A percentile compares a stretch with the other conserved stretches of the same genome.
Evolutionary conservation across 2,797 vertebrate genomes (phyloP).

Genomic region (Paguma larvata): DNA sequence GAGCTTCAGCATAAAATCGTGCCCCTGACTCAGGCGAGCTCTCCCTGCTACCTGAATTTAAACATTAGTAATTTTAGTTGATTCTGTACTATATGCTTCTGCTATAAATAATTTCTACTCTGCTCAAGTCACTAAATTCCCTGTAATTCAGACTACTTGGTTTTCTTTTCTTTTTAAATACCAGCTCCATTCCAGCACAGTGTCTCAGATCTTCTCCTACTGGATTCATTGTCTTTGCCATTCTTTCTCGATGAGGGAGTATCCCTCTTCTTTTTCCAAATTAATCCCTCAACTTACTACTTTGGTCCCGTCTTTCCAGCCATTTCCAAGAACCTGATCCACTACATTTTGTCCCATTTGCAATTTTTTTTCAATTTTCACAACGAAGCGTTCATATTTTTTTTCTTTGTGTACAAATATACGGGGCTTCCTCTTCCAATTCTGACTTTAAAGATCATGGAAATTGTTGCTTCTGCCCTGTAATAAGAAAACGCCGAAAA

Average conservation of each 20-base stretch:
- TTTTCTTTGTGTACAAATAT: neutral
- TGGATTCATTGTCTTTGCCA: accelerated
- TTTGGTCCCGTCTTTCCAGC: accelerated
- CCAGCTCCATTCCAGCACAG: neutral
- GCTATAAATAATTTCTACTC: neutral
- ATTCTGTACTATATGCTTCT: neutral
- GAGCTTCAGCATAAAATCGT: accelerated
- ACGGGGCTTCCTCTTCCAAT: neutral
- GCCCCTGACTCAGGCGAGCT: neutral
- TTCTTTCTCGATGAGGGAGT: neutral
- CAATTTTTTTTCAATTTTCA: neutral
- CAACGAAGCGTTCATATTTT: neutral
- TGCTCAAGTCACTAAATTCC: neutral
- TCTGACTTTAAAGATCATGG: neutral
- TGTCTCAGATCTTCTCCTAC: neutral
- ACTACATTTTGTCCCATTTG: neutral
- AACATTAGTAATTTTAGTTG: neutral
- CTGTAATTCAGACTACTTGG: neutral
- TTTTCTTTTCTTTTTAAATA: neutral
- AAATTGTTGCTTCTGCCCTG: no score
- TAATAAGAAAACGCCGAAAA: neutral
- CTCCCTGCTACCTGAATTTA: neutral
- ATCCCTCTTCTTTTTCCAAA: neutral
- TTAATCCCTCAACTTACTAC: no score
- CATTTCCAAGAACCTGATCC: neutral